A percentile compares a stretch with the other conserved stretches of the same genome.
These are phyloP conservation scores for Isurus oxyrinchus DNA, from an alignment of 2,113 vertebrate genomes.

Conservation along the genomic window DNA sequence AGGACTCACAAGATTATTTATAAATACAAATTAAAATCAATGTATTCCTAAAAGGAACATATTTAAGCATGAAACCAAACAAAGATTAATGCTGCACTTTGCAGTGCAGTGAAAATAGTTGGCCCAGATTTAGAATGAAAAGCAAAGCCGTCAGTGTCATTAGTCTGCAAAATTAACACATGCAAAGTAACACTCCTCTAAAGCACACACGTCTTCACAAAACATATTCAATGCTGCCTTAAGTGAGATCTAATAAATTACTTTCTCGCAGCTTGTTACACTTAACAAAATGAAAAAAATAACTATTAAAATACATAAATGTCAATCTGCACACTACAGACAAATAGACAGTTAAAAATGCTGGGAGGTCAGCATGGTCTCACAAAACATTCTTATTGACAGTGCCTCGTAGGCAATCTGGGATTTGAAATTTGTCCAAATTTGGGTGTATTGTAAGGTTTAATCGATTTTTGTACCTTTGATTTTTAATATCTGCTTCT, in stretches of 20 bases:
- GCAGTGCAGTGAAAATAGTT: neutral
- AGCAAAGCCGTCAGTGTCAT: neutral
- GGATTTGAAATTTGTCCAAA: neutral
- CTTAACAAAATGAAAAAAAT: conserved; percentile 21
- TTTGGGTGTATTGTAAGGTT: too few species aligned
- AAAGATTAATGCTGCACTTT: neutral
- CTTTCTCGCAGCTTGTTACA: neutral
- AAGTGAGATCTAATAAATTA: conserved; percentile 34
- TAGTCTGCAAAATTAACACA: conserved; percentile 11
- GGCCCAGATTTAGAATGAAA: neutral
- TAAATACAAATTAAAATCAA: neutral
- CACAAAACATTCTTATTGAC: neutral
- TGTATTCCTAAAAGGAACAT: neutral
- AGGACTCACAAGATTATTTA: neutral
- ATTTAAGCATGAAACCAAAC: neutral
- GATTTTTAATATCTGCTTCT: too few species aligned
- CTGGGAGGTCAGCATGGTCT: neutral
- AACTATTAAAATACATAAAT: neutral
- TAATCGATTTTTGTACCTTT: too few species aligned
- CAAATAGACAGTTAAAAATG: neutral
- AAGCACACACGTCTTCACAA: neutral
- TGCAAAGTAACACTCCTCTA: conserved; percentile 27
- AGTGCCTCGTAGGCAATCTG: neutral
- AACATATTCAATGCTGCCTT: conserved; percentile 18
- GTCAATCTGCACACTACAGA: neutral